Base-by-base conservation (phyloP, 2,113 vertebrate species). In the Struthio camelus region DNA sequence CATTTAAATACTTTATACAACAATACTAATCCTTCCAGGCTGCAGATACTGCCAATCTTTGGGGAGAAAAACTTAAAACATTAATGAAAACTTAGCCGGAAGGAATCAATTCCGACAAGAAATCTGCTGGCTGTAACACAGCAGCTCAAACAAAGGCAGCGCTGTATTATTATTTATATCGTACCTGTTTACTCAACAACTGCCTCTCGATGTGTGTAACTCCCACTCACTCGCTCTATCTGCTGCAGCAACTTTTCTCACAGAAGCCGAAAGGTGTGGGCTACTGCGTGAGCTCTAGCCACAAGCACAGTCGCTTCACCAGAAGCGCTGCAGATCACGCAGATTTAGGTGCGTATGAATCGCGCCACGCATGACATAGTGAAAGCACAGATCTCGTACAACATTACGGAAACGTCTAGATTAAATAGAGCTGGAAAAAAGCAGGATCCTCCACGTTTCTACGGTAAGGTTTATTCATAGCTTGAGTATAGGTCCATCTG, bases 1-100 rank as follows among this genome's bases (percentile, higher is more conserved):
- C 22, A 71, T 48, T 82, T 75, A 86, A 94, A 86, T 85, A 65
- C 40, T 81, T 91, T 59, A 92, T 81, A 95, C 65, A 75, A 69
- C 23, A 94, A 65, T 56, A 69, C n/a, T 72, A 71, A 92, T 93
- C 22, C 61, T 72, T 62, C 42, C 46, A 14, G 15, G 46, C 46
- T 77, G 17, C 48, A 95, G 50, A 91, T 85, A 65, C 25, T 50
- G n/a, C 75, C 50, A 42, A 5, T 77, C 94, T 53, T 85, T 20
- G 27, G 18, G 51, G 2, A 5, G 15, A 11, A n/a, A 34, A 84
- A 59, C 34, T 19, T 38, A 27, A 81, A 91, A 42, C 28, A 61
- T 1, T 16, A 24, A 4, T 53, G 27, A 89, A 87, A 73, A 75
- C 38, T 76, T 40, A 23, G 16, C 51, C 92, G 24, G 36, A 92